These are phyloP conservation scores for Ceyx margarethae DNA, from an alignment of 2,113 vertebrate genomes.

Conservation along the genomic window DNA sequence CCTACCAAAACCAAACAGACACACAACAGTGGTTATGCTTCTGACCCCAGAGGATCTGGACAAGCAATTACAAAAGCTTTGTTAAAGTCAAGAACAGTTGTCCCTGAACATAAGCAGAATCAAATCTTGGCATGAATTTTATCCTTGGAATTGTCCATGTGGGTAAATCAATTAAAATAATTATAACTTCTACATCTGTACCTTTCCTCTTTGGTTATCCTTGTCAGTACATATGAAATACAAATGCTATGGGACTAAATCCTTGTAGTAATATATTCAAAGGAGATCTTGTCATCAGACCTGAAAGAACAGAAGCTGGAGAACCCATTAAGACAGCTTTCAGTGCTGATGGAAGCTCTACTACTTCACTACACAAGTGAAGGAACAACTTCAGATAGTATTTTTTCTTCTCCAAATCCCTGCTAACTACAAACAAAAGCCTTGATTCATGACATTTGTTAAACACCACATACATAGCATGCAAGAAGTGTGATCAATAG, in stretches of 20 bases:
- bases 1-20: slow-evolving; percentile 70
- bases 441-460: background rate
- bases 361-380: background rate
- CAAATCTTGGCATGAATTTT: background rate
- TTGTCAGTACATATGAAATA: background rate
- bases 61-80: background rate
- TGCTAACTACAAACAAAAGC: background rate
- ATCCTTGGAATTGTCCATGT: background rate
- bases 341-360: background rate
- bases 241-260: background rate
- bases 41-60: background rate
- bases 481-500: background rate
- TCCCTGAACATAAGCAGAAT: background rate
- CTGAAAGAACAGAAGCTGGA: background rate
- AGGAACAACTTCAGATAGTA: background rate
- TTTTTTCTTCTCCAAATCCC: background rate
- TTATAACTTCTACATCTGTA: background rate
- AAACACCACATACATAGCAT: background rate
- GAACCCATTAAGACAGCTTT: background rate
- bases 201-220: background rate
- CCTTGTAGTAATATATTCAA: background rate
- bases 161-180: background rate
- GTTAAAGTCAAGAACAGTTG: background rate
- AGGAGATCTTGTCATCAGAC: background rate
- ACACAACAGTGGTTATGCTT: background rate